phyloP scores from a whole-genome alignment of 1,140 invertebrate species.

The Drosophila parabipectinata region DNA sequence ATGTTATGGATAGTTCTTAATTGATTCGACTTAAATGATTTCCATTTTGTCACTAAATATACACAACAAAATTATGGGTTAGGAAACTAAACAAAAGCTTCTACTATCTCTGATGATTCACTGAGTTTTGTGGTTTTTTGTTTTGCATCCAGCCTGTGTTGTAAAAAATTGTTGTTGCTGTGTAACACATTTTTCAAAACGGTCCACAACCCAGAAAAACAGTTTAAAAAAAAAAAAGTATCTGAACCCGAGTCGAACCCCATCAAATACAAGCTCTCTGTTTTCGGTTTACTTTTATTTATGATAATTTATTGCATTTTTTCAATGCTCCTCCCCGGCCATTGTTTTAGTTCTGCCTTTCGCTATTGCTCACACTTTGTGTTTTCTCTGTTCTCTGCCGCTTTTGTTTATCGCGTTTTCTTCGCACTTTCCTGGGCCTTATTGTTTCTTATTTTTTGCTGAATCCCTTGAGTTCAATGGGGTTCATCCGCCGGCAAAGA shows the following conservation, averaged over 20 bases:
- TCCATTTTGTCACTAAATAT: conserved; percentile 69
- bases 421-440: conserved; percentile 51
- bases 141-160: conserved; percentile 12
- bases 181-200: conserved; percentile 48
- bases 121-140: not conserved
- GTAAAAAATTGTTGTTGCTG: conserved; percentile 12
- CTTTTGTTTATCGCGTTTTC: conserved; percentile 66
- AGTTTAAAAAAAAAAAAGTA: conserved; percentile 24
- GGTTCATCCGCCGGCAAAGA: conserved; percentile 49
- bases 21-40: conserved; percentile 57
- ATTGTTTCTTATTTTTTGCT: conserved; percentile 26
- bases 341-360: conserved; percentile 30
- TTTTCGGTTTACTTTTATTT: conserved; percentile 42
- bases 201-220: conserved; percentile 18
- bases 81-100: conserved; percentile 16
- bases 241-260: conserved; percentile 29
- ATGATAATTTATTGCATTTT: conserved; percentile 78
- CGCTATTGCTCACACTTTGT: conserved; percentile 30
- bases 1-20: conserved; percentile 25
- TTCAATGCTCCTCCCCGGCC: conserved; percentile 45
- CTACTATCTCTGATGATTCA: conserved; percentile 30
- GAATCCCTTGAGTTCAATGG: conserved; percentile 52
- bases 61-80: conserved; percentile 15
- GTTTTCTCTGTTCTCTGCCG: conserved; percentile 30
- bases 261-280: conserved; percentile 11